A percentile compares a stretch with the other conserved stretches of the same genome.
These are phyloP conservation scores for Cryptotermes secundus DNA, from an alignment of 1,140 invertebrate genomes.

Conservation along the genomic window DNA sequence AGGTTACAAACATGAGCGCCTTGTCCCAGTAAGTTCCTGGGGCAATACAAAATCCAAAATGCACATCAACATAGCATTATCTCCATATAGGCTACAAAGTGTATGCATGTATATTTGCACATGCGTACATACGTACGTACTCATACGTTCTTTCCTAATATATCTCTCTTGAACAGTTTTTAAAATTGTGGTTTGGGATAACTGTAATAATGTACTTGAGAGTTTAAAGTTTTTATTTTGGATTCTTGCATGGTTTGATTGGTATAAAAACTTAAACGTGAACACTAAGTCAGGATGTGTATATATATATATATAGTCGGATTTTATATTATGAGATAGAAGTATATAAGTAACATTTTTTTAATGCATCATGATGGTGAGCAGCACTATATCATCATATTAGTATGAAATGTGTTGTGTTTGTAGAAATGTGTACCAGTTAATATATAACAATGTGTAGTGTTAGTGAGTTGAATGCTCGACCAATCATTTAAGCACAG, in stretches of 20 bases:
- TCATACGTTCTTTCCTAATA: neutral
- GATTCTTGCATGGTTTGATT: conserved; percentile 37
- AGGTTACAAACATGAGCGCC: neutral
- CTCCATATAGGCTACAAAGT: neutral
- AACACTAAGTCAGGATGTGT: conserved; percentile 35
- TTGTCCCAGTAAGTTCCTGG: neutral
- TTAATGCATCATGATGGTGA: neutral
- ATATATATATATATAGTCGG: conserved; percentile 18
- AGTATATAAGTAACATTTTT: neutral
- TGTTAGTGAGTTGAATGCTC: neutral
- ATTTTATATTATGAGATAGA: conserved; percentile 24
- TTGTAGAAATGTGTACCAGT: neutral
- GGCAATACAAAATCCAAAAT: conserved; percentile 1
- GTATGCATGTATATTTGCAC: neutral
- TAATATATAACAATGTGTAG: neutral
- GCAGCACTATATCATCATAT: neutral
- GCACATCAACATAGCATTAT: neutral
- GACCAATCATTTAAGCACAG: neutral
- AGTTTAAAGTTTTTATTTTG: conserved; percentile 15
- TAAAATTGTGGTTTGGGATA: conserved; percentile 24
- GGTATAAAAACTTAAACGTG: conserved; percentile 28
- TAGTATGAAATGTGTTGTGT: conserved; percentile 5
- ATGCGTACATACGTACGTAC: neutral
- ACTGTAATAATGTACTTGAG: neutral
- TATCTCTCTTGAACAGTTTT: neutral